Evolutionary conservation across 2,113 vertebrate species (phyloP), one percentile per base, ranked within the genome.

Genomic region (Syngnathus typhle): DNA sequence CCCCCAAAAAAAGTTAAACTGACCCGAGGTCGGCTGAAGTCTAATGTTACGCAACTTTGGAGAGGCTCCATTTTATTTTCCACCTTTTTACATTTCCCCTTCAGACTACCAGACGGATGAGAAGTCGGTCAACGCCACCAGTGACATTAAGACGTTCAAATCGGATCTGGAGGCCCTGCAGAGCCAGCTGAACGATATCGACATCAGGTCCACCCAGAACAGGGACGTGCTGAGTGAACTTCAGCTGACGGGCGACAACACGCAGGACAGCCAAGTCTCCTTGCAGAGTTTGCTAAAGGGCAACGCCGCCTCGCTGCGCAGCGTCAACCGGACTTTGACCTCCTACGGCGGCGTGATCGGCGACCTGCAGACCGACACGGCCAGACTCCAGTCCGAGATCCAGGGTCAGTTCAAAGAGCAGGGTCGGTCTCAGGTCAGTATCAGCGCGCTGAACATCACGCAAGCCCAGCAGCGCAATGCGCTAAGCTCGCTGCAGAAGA

Each of bases 381-480:
- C 87, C 1, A 82, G 86, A 59, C 94, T 98, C 16, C 97, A 99
- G 85, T 87, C 92, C 18, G 93, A 91, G 43, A 87, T 99, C 70
- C 95, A 96, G 84, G 92, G 76, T 36, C 95, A 96, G 77, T 91
- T 91, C 71, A 92, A 91, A 68, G 93, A 91, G 66, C 92, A 96
- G 66, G 93, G 91, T 0, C 86, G 91, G 62, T 88, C 90, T 43
- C 85, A 91, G 55, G 90, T 97, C 82, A 93, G 86, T 78, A 78
- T 99, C 74, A 93, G 90, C 79, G 90, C 94, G 44, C 89, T 99
- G 46, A 99, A 99, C 84, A 84, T 95, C 69, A 96, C 95, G 2
- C 96, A 98, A 84, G 89, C 90, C 55, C 95, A 96, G 82, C 97
- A 98, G 86, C 92, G 93, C 68, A 91, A 87, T 79, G 84, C 95